Conservation (phyloP, 2,797 vertebrate genomes). For the Leptodactylus fallax region DNA sequence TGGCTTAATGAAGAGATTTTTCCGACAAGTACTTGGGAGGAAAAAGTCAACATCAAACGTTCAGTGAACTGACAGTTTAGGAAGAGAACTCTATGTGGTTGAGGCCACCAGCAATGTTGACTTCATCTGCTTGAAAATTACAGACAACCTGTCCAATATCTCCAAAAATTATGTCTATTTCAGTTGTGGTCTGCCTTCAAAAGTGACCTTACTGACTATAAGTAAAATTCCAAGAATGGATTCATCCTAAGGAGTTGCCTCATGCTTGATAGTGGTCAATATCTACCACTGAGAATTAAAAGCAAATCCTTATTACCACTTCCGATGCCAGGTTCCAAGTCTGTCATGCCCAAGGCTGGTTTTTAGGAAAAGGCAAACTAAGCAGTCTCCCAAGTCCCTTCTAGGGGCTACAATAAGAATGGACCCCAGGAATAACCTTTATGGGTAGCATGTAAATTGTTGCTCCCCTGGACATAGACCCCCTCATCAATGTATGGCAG, state of each 20-base stretch:
- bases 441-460: too few species aligned
- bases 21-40: background rate
- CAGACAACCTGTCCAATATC: background rate
- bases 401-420: too few species aligned
- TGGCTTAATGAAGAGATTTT: conserved; percentile 36
- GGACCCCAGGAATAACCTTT: too few species aligned
- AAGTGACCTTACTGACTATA: background rate
- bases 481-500: too few species aligned
- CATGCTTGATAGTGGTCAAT: background rate
- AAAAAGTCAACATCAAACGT: conserved; percentile 41
- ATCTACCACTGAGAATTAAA: background rate
- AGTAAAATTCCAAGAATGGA: background rate
- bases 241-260: background rate
- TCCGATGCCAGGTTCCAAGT: background rate
- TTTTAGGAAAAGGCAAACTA: too few species aligned
- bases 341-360: too few species aligned
- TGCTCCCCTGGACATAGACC: too few species aligned
- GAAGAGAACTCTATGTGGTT: background rate
- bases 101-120: background rate
- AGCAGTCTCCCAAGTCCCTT: too few species aligned
- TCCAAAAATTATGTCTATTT: background rate
- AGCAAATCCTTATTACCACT: background rate
- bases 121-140: background rate
- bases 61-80: background rate
- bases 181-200: background rate